Evolutionary conservation across 23 tunicate species (phyloP).

Genomic region (Diplosoma virens): DNA sequence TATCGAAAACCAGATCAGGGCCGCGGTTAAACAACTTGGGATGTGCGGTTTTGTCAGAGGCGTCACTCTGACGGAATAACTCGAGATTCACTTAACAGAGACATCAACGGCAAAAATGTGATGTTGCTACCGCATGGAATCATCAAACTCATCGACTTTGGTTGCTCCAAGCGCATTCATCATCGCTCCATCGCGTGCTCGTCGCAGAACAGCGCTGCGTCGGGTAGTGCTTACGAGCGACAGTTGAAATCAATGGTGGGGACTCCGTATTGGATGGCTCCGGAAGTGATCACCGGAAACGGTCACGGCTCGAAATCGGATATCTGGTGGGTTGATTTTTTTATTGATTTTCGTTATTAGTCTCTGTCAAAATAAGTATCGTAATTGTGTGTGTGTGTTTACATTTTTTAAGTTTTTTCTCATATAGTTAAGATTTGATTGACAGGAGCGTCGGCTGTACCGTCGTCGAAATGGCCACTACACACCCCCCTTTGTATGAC

Average conservation of each 20-base stretch:
- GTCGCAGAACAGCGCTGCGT: conserved; percentile 27
- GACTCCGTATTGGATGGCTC: conserved; percentile 99
- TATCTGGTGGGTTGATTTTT: conserved; percentile 60
- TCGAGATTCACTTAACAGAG: conserved; percentile 61
- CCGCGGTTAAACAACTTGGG: too few relatives aligned
- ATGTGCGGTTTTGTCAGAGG: too few relatives aligned
- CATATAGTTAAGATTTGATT: too few relatives aligned
- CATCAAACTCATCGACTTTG: conserved; percentile 94
- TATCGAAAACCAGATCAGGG: too few relatives aligned
- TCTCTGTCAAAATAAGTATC: not conserved
- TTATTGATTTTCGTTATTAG: not conserved
- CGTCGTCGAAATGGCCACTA: conserved; percentile 87
- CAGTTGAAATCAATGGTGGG: conserved; percentile 64
- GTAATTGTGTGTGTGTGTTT: not conserved
- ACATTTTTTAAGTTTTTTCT: not conserved
- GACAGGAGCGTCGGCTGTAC: conserved; percentile 91
- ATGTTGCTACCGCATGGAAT: conserved; percentile 73
- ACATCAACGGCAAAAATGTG: conserved; percentile 89
- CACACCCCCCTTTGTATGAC: conserved; percentile 64
- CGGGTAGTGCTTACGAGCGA: conserved; percentile 4
- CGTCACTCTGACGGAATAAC: too few relatives aligned
- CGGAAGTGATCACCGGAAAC: conserved; percentile 85
- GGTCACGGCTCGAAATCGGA: conserved; percentile 89
- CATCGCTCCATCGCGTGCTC: conserved; percentile 29
- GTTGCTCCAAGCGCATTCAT: conserved; percentile 81